Evolutionary conservation across 2,888 invertebrate species (phyloP), one percentile per base, ranked within the genome.

Genomic region (Dichetophora obliterata): DNA sequence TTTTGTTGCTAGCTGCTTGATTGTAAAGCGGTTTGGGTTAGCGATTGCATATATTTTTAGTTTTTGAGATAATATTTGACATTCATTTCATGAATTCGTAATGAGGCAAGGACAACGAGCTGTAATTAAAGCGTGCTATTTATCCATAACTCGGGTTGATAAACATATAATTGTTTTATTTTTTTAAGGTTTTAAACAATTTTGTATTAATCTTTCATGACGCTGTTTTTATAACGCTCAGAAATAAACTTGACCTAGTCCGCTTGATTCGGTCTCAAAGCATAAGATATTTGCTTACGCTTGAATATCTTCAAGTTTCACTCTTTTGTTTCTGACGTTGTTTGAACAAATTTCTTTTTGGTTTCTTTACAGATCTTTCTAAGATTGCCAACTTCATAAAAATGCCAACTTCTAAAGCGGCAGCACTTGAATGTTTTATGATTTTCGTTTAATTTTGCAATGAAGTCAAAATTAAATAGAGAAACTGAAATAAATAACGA

Each of bases 11-110:
- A 14, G 19, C 31, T 65, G n/a, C 19, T 65, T 11, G 6, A 54
- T 22, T 65, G 16, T 19, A n/a, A 16, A 65, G 9, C 9, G n/a
- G 27, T 68, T 50, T 43, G 24, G 14, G 34, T 48, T 66, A 52
- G 50, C 37, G n/a, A n/a, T 48, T 63, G 16, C 27, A 50, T 27
- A 8, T 69, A 50, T 4, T 27, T 69, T 69, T 50, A 68, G 24
- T 69, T 69, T 70, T 1, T 54, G 19, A 54, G 70, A 70, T 70
- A 70, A 70, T 16, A 70, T 54, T 70, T 70, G 54, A 70, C 31
- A 27, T 70, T 70, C 34, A 16, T 70, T 70, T n/a, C 34, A 63
- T 63, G 34, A 14, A 27, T 37, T n/a, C 63, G 9, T 34, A 9
- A 43, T 66, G 22, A 48, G 43, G 14, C 66, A 19, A 66, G 66